Percentiles rank a stretch among this genome's conserved stretches.
Evolutionary conservation across 1,140 invertebrate species (phyloP).

Genomic region (Glomeris maerens): DNA sequence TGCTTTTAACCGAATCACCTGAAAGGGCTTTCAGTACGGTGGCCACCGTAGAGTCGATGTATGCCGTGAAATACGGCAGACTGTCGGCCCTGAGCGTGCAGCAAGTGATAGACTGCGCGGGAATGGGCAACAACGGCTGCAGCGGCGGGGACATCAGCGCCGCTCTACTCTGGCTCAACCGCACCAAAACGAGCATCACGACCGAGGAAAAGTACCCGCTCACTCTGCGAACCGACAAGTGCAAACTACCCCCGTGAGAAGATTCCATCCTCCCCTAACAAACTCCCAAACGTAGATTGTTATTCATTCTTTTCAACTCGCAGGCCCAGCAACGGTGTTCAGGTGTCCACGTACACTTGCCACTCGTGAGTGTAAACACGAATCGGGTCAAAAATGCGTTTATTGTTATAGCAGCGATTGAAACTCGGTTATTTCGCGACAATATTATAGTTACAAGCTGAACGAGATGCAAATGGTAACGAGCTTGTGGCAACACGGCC

Average conservation of each 20-base stretch:
- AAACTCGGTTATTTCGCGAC: too few species aligned
- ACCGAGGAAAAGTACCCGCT: constrained; percentile 50
- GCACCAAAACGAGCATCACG: constrained; percentile 40
- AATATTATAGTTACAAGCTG: constrained; percentile 47
- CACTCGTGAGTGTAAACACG: too few species aligned
- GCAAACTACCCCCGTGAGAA: constrained; percentile 31
- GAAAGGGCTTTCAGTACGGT: constrained; percentile 57
- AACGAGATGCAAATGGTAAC: constrained; percentile 50
- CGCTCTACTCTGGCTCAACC: constrained; percentile 54
- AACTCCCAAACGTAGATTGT: too few species aligned
- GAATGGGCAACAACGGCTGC: constrained; percentile 56
- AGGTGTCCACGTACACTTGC: too few species aligned
- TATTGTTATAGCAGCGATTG: too few species aligned
- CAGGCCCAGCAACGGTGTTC: too few species aligned
- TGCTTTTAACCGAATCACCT: neutral
- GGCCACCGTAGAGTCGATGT: constrained; percentile 60
- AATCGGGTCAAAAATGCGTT: too few species aligned
- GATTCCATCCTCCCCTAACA: too few species aligned
- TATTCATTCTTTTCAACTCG: too few species aligned
- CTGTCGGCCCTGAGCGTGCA: constrained; percentile 55
- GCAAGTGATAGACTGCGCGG: constrained; percentile 68
- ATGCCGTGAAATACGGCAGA: constrained; percentile 47
- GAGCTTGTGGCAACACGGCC: constrained; percentile 50
- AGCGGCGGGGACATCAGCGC: constrained; percentile 63
- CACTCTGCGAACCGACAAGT: constrained; percentile 32